Evolutionary conservation across 2,113 vertebrate genomes (phyloP).

Genomic region (Pterophyllum scalare): DNA sequence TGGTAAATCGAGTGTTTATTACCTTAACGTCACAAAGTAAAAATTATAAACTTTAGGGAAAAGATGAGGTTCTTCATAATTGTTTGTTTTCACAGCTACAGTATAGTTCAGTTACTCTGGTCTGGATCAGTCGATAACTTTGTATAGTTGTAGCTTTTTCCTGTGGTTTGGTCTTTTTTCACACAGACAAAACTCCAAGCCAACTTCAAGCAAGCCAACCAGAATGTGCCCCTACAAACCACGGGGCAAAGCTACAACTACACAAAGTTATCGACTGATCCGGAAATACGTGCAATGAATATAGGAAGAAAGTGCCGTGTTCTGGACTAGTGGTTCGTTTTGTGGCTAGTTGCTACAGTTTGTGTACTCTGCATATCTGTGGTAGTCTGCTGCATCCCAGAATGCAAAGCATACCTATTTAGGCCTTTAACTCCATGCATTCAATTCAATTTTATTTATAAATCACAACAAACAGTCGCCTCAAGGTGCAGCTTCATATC

Average conservation of each 20-base stretch:
- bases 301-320: not conserved
- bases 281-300: not conserved
- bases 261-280: no score
- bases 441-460: no score
- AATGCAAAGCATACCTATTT: fast-evolving
- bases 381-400: not conserved
- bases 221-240: no score
- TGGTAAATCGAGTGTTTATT: not conserved
- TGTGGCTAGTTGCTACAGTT: not conserved
- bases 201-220: no score
- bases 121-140: not conserved
- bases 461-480: no score
- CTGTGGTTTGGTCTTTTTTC: not conserved
- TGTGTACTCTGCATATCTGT: not conserved
- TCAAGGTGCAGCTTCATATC: no score
- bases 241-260: no score
- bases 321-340: not conserved
- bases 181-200: no score
- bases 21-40: no score
- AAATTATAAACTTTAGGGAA: not conserved
- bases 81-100: not conserved
- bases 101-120: not conserved
- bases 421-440: not conserved
- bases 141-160: not conserved
- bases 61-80: not conserved